Base-by-base conservation (phyloP, 1,140 invertebrate species). In the Drosophila ananassae region DNA sequence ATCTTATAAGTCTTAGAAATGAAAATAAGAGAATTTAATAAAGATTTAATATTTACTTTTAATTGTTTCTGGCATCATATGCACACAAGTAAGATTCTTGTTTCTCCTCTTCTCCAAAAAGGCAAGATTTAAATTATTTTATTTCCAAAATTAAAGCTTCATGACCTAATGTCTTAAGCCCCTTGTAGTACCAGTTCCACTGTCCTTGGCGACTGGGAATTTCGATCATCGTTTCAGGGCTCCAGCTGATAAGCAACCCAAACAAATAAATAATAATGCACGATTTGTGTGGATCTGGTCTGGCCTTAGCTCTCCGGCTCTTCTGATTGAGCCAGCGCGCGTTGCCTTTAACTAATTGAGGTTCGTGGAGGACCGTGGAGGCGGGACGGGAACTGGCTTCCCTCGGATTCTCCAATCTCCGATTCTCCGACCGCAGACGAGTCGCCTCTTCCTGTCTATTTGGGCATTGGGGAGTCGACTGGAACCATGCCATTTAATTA, bases 201-300 rank as follows among this genome's bases (percentile, higher is more conserved):
- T 87, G 17, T 13, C 8, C 12, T 24, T 6, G 13, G 44, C 24
- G 51, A 51, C 57, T 56, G 59, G 47, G 63, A 59, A 76, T 62
- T 76, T 51, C 64, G 81, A 87, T 81, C 78, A 61, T 59, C 60
- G 63, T 34, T 66, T 62, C 30, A 51, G 63, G 61, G 61, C 34
- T 58, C 24, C 56, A 75, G 67, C 82, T 89, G 82, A 87, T 87
- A 87, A 89, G 82, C 83, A 87, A 67, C 60, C 83, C 83, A 76
- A 85, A 87, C 83, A 87, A 87, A 87, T 79, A 87, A 82, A 87
- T 82, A 87, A 89, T 89, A 89, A 89, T 78, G 83, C 83, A 82
- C 82, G 75, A 87, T 89, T 87, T 85, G 81, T 84, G 80, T 21
- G 41, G 41, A 44, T 44, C 41, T 44, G 41, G 41, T 44, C 17